A percentile compares a stretch with the other conserved stretches of the same genome.
Conservation (phyloP, 2,888 invertebrate genomes). For the Hedya salicella region DNA sequence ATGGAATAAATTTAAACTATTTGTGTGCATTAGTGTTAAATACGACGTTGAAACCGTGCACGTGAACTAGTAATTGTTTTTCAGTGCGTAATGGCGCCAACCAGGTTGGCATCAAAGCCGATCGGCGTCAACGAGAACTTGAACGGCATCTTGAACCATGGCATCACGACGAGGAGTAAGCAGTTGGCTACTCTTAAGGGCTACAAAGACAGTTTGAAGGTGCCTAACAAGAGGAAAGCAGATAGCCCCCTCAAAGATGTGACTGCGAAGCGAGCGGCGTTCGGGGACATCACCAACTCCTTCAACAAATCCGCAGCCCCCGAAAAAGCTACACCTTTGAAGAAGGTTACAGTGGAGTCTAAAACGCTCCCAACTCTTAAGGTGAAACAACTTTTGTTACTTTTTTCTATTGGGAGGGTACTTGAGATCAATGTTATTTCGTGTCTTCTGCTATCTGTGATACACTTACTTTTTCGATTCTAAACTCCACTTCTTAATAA, state of each 20-base stretch:
- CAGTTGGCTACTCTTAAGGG: conserved; percentile 80
- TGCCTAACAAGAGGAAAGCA: conserved; percentile 91
- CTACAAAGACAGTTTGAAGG: conserved; percentile 76
- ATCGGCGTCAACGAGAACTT: conserved; percentile 78
- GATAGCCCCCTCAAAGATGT: conserved; percentile 91
- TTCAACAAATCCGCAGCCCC: conserved; percentile 72
- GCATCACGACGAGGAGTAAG: conserved; percentile 87
- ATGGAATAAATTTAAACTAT: conserved; percentile 42
- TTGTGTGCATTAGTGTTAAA: conserved; percentile 45
- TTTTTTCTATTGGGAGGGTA: conserved; percentile 37
- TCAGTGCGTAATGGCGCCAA: conserved; percentile 86
- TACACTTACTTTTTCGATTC: neutral
- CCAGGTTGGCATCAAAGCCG: conserved; percentile 83
- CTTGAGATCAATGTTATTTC: conserved; percentile 1
- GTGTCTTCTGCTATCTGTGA: neutral
- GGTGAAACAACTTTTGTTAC: conserved; percentile 57
- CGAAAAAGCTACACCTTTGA: conserved; percentile 71
- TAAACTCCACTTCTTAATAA: neutral
- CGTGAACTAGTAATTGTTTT: conserved; percentile 65
- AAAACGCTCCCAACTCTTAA: conserved; percentile 80
- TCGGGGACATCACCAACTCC: conserved; percentile 94
- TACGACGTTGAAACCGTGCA: conserved; percentile 53
- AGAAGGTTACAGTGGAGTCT: conserved; percentile 81
- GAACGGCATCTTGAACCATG: conserved; percentile 76
- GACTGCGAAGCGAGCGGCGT: conserved; percentile 91